These are phyloP conservation scores for Anabas testudineus DNA, from an alignment of 2,797 vertebrate species.

Conservation along the genomic window DNA sequence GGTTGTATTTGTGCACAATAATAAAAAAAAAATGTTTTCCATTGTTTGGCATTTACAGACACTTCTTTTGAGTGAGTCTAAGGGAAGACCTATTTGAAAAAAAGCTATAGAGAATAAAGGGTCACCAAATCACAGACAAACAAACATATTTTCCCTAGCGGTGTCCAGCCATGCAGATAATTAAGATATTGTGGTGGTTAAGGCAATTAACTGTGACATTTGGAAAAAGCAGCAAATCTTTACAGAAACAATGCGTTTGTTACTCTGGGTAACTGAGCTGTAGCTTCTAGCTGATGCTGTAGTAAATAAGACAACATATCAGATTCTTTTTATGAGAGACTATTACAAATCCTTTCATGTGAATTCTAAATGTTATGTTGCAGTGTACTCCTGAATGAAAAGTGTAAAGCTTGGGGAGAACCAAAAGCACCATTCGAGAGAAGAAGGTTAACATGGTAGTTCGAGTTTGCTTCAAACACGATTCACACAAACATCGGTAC, in stretches of 20 bases:
- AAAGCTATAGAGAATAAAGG: not conserved
- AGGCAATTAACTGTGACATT: slow-evolving; percentile 1
- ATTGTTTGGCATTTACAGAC: not conserved
- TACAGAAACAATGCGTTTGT: not conserved
- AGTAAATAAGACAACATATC: not conserved
- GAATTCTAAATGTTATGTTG: not conserved
- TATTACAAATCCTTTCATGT: no score
- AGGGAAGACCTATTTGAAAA: not conserved
- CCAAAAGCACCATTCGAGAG: no score
- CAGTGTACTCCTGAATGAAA: no score
- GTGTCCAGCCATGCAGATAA: not conserved
- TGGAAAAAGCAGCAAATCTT: not conserved
- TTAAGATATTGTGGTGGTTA: not conserved
- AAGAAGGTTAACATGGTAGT: no score
- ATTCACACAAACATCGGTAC: no score
- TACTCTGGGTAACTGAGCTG: not conserved
- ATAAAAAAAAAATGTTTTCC: not conserved
- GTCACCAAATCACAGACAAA: not conserved
- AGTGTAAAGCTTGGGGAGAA: not conserved
- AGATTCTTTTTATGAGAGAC: not conserved
- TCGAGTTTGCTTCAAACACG: no score
- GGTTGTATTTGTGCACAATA: not conserved
- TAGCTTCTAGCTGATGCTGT: not conserved
- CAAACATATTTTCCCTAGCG: not conserved
- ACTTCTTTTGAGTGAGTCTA: not conserved